These are phyloP conservation scores for Corythornis madagascariensis DNA, from an alignment of 2,113 vertebrate species.

Conservation along the genomic window DNA sequence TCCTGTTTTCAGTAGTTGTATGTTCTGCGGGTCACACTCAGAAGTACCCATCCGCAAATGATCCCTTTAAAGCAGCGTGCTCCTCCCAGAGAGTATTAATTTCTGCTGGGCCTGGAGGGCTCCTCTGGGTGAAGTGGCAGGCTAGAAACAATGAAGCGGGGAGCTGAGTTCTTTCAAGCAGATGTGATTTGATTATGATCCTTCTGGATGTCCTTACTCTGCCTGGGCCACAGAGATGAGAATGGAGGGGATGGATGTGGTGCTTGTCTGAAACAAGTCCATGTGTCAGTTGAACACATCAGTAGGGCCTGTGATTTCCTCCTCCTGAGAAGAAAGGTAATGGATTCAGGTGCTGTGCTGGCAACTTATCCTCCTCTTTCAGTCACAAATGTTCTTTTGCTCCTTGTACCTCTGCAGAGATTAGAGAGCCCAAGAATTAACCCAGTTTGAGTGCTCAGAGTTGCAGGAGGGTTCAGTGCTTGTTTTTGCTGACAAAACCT, in stretches of 20 bases:
- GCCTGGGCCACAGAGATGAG: accelerated
- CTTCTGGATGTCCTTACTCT: neutral
- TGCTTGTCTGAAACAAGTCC: neutral
- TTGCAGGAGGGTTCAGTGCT: neutral
- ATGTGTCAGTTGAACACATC: accelerated
- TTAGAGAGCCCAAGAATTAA: neutral
- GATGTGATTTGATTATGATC: neutral
- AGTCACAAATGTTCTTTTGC: neutral
- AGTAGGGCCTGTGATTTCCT: neutral
- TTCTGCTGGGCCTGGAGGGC: neutral
- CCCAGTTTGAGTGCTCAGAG: neutral
- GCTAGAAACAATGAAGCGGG: accelerated
- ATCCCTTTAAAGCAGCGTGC: neutral
- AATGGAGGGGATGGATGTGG: neutral
- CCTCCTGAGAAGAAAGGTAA: neutral
- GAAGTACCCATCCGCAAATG: neutral
- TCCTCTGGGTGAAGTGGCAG: neutral
- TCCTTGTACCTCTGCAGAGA: neutral
- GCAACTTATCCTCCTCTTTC: neutral
- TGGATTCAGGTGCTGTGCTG: neutral
- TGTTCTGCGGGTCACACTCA: neutral
- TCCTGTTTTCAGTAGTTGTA: neutral
- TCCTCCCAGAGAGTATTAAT: accelerated
- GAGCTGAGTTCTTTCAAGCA: neutral
- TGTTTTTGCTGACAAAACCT: neutral